These are phyloP conservation scores for Apus apus DNA, from an alignment of 2,113 vertebrate species.

Conservation along the genomic window DNA sequence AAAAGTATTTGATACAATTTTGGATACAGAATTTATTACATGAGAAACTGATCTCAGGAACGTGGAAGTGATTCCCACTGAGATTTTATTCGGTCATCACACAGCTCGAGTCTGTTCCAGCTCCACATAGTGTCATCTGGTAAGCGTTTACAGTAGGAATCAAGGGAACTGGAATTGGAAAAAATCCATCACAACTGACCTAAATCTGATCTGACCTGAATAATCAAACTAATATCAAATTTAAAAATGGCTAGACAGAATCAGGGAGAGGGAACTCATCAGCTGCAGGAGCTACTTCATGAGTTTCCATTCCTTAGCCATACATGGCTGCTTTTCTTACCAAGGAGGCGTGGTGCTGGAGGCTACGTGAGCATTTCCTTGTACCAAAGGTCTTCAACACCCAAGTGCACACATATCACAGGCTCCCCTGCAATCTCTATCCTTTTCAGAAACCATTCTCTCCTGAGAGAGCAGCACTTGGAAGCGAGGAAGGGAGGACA, in stretches of 20 bases:
- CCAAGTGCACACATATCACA: neutral
- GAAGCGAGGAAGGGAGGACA: neutral
- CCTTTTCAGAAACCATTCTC: neutral
- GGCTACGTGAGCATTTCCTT: neutral
- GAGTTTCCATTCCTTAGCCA: neutral
- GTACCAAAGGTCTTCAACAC: neutral
- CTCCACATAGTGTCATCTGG: conserved; percentile 52
- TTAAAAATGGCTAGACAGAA: conserved; percentile 41
- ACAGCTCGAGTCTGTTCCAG: conserved; percentile 48
- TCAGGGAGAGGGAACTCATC: neutral
- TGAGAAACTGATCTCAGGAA: conserved; percentile 66
- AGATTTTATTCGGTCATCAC: conserved; percentile 61
- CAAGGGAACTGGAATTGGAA: conserved; percentile 57
- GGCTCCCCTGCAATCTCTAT: neutral
- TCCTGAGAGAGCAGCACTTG: neutral
- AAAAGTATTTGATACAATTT: conserved; percentile 63
- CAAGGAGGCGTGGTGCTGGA: neutral
- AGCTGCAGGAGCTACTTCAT: neutral
- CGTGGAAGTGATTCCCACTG: conserved; percentile 59
- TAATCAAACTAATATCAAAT: conserved; percentile 44
- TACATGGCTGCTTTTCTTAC: neutral
- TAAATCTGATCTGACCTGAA: conserved; percentile 66
- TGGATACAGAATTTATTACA: conserved; percentile 69
- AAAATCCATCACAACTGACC: conserved; percentile 58
- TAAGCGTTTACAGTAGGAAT: conserved; percentile 60